Base-by-base conservation (phyloP, 2,797 vertebrate species). In the Jordanella pulchra region DNA sequence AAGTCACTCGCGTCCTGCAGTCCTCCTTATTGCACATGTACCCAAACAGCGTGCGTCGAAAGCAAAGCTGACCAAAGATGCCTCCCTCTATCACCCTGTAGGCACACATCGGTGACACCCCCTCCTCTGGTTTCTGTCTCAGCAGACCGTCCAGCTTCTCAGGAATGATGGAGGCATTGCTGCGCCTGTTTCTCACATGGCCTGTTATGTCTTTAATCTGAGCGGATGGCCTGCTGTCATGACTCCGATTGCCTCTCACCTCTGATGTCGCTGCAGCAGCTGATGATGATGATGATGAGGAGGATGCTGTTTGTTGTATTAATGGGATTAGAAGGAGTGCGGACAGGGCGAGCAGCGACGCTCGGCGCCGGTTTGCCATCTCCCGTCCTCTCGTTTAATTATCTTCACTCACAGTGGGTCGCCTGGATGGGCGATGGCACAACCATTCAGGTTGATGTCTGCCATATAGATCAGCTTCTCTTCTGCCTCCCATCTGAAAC, bases 1-100 rank as follows among this genome's bases (percentile, higher is more conserved):
- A 44, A 42, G 96, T 95, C 79, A 93, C 92, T 71, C 93, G 94
- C 50, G 86, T 90, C 79, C 86, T 92, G 93, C 97, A 98, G 69
- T 91, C 89, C 4, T 89, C 90, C 1, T 85, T 82, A 28, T 74
- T 76, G 90, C 97, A 99, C 79, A 80, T 89, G 91, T 96, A 97
- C 56, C 93, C 94, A 6, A 89, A 88, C 77, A 92, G 90, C 0
- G 93, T 93, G 77, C 93, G 89, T 69, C 96, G 94, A 89, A 98
- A 99, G 71, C 97, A 99, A 1, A 99, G 90, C 67, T 92, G 91
- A 2, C 87, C 90, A 10, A 90, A 88, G n/a, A 91, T 82, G 50
- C 89, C 89, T 18, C 93, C 89, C 75, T 95, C 89, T 17, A 94
- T 89, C 80, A 96, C 93, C 79, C 95, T 95, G 92, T 97, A 99